Percentiles rank a stretch among this genome's conserved stretches.
Evolutionary conservation across 2,797 vertebrate species (phyloP).

Genomic region (Chromobotia macracanthus): DNA sequence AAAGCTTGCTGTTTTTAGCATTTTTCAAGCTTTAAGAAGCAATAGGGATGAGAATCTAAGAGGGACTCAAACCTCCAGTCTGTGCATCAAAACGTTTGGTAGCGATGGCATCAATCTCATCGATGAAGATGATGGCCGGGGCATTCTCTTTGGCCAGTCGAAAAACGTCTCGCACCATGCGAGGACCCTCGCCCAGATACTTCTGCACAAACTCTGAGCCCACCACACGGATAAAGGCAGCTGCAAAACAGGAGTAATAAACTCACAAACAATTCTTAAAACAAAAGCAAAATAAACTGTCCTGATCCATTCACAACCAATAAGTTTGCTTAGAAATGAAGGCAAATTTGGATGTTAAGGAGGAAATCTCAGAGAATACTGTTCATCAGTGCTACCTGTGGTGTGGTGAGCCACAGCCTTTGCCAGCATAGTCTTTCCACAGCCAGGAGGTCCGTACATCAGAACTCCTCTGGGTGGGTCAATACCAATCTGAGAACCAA

Average conservation of each 20-base stretch:
- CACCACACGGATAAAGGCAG: constrained; percentile 93
- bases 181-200: constrained; percentile 92
- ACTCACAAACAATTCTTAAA: not conserved
- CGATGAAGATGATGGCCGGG: constrained; percentile 96
- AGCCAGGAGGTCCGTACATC: constrained; percentile 94
- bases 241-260: constrained; percentile 65
- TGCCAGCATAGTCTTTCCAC: constrained; percentile 94
- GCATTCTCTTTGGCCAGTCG: constrained; percentile 96
- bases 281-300: not conserved
- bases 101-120: constrained; percentile 95
- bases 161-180: constrained; percentile 96
- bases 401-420: constrained; percentile 96
- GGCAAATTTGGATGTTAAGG: too few species aligned
- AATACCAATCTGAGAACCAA: constrained; percentile 84
- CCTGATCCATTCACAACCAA: not conserved
- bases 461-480: constrained; percentile 92
- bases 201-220: constrained; percentile 97
- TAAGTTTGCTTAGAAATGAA: not conserved
- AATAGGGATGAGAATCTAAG: not conserved
- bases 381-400: constrained; percentile 76
- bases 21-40: not conserved
- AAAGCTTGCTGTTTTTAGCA: too few species aligned
- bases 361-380: not conserved
- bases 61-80: constrained; percentile 80
- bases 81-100: constrained; percentile 96